Evolutionary conservation across 2,888 invertebrate species (phyloP).

Genomic region (Malacosoma neustria): DNA sequence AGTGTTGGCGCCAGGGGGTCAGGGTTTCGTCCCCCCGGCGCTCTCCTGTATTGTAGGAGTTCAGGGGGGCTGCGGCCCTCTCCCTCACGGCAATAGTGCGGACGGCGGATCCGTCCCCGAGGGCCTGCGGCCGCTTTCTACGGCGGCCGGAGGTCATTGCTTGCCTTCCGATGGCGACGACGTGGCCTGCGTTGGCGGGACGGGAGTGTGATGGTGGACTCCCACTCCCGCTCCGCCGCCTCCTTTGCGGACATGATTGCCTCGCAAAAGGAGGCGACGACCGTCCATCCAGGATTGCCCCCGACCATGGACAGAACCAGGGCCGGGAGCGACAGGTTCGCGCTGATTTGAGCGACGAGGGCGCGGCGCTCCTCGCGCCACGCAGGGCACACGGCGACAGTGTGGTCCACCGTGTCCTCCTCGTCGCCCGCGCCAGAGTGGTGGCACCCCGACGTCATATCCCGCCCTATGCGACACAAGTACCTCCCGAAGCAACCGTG

Average conservation of each 20-base stretch:
- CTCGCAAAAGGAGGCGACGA: slow-evolving; percentile 6
- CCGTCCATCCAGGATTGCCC: slow-evolving; percentile 7
- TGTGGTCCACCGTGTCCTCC: neutral
- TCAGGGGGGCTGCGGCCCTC: too few relatives aligned
- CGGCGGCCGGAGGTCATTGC: too few relatives aligned
- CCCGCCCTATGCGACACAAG: neutral
- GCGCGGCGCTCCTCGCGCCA: neutral
- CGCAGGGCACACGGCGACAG: neutral
- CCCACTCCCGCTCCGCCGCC: slow-evolving; percentile 2
- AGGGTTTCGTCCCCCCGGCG: too few relatives aligned
- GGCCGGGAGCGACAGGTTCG: slow-evolving; percentile 2
- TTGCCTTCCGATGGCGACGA: too few relatives aligned
- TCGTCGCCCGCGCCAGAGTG: neutral
- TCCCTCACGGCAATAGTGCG: too few relatives aligned
- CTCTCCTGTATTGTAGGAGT: too few relatives aligned
- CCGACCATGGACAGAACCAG: slow-evolving; percentile 5
- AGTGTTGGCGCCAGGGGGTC: too few relatives aligned
- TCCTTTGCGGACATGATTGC: neutral
- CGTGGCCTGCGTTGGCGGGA: too few relatives aligned
- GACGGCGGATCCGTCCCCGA: too few relatives aligned
- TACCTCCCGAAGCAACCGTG: slow-evolving; percentile 1
- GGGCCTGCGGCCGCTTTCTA: too few relatives aligned
- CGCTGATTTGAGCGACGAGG: too few relatives aligned
- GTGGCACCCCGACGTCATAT: neutral
- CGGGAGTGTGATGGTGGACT: neutral